Conservation (phyloP, 2,113 vertebrate genomes). For the Leptosomus discolor region DNA sequence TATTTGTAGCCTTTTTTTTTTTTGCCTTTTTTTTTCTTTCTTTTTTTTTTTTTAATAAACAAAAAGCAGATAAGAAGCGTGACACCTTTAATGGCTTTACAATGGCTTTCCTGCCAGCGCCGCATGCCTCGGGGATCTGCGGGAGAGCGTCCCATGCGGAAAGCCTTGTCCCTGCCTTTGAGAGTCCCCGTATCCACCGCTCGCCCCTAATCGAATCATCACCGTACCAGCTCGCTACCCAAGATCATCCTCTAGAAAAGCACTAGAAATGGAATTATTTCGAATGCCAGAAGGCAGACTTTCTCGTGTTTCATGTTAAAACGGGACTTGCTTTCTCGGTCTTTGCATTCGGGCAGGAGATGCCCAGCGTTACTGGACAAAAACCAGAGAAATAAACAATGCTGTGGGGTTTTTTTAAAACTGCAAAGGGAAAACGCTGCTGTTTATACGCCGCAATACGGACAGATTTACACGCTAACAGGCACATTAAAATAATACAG, state of each 20-base stretch:
- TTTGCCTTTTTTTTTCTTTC: not conserved
- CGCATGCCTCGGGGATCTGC: not conserved
- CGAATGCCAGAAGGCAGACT: not conserved
- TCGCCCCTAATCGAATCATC: not conserved
- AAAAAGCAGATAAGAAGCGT: conserved; percentile 1
- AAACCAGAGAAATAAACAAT: not conserved
- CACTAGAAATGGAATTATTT: not conserved
- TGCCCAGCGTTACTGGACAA: not conserved
- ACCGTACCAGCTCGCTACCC: not conserved
- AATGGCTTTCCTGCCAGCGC: not conserved
- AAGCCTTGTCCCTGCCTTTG: not conserved
- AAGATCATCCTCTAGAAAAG: not conserved
- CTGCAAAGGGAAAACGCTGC: not conserved
- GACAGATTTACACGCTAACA: not conserved
- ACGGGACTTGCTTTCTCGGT: not conserved
- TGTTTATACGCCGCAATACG: not conserved
- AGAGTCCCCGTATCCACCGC: fast-evolving
- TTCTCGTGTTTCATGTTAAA: not conserved
- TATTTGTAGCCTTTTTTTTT: not conserved
- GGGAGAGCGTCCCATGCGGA: not conserved
- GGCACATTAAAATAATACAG: not conserved
- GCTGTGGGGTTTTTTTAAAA: not conserved
- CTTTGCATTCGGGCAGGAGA: fast-evolving
- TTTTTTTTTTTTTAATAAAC: not conserved
- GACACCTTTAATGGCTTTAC: conserved; percentile 18